These are phyloP conservation scores for Liopterus haemorrhoidalis DNA, from an alignment of 2,888 invertebrate genomes.

Conservation along the genomic window DNA sequence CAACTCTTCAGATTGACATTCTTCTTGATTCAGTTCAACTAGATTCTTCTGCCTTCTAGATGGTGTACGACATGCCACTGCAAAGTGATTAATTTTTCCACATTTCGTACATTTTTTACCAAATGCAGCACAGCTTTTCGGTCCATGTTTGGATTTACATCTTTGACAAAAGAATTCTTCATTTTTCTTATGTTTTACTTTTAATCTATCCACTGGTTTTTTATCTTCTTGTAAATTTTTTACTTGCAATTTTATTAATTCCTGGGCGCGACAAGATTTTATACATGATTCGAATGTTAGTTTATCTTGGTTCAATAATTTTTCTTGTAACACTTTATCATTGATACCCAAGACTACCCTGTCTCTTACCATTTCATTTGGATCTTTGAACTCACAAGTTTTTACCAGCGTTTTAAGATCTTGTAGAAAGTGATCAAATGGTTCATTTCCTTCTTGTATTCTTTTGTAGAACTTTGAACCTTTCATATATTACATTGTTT, in stretches of 20 bases:
- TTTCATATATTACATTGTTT: slow-evolving; percentile 21
- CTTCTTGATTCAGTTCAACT: too few species aligned
- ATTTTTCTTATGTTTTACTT: slow-evolving; percentile 9
- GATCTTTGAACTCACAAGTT: slow-evolving; percentile 29
- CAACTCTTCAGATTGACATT: too few species aligned
- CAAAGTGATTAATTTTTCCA: slow-evolving; percentile 29
- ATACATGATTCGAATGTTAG: slow-evolving; percentile 3
- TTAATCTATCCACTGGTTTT: background rate
- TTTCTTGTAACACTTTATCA: slow-evolving; percentile 27
- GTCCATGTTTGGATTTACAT: slow-evolving; percentile 26
- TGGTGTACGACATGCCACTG: slow-evolving; percentile 20
- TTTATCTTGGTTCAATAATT: slow-evolving; percentile 18
- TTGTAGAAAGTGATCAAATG: slow-evolving; percentile 29
- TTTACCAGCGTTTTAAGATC: slow-evolving; percentile 29
- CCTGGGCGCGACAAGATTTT: background rate
- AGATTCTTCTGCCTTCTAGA: too few species aligned
- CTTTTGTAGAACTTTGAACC: slow-evolving; percentile 29
- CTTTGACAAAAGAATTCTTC: slow-evolving; percentile 25
- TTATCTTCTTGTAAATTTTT: slow-evolving; percentile 7
- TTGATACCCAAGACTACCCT: slow-evolving; percentile 27
- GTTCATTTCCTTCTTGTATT: slow-evolving; percentile 29
- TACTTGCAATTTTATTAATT: slow-evolving; percentile 7
- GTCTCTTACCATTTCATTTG: slow-evolving; percentile 26
- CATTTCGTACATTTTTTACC: slow-evolving; percentile 30
- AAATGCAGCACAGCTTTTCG: slow-evolving; percentile 29